phyloP scores from a whole-genome alignment of 2,888 invertebrate species.

The Sinhomidia bicolor region DNA sequence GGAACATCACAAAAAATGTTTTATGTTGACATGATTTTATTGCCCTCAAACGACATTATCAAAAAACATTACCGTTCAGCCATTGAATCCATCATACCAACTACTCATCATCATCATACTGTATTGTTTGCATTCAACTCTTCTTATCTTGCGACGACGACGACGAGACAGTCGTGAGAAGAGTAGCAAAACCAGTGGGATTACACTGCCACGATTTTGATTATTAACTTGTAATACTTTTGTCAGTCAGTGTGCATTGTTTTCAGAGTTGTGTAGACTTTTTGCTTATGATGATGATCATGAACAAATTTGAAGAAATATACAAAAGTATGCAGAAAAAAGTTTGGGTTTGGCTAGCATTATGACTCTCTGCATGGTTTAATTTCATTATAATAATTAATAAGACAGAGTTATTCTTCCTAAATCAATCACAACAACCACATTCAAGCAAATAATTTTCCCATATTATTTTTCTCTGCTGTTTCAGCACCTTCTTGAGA shows the following conservation, averaged over 20 bases:
- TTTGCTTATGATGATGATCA: no score
- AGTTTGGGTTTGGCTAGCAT: background rate
- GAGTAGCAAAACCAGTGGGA: background rate
- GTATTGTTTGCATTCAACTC: background rate
- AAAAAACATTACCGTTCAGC: background rate
- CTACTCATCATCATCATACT: no score
- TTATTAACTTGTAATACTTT: no score
- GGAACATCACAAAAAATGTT: background rate
- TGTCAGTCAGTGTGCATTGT: no score
- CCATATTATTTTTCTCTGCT: background rate
- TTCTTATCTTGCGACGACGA: background rate
- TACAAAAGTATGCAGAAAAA: background rate
- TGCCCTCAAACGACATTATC: background rate
- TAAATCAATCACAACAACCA: conserved; percentile 9
- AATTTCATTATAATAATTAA: background rate
- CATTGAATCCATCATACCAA: no score
- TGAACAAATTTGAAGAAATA: no score
- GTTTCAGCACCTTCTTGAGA: background rate
- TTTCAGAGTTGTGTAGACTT: no score
- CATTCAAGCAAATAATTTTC: background rate
- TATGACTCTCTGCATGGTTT: background rate
- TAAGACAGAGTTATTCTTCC: background rate
- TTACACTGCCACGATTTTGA: no score
- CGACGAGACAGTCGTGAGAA: background rate
- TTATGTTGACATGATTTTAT: background rate